Evolutionary conservation across 2,113 vertebrate genomes (phyloP), one percentile per base, ranked within the genome.

Genomic region (Ptychochromis oligacanthus): DNA sequence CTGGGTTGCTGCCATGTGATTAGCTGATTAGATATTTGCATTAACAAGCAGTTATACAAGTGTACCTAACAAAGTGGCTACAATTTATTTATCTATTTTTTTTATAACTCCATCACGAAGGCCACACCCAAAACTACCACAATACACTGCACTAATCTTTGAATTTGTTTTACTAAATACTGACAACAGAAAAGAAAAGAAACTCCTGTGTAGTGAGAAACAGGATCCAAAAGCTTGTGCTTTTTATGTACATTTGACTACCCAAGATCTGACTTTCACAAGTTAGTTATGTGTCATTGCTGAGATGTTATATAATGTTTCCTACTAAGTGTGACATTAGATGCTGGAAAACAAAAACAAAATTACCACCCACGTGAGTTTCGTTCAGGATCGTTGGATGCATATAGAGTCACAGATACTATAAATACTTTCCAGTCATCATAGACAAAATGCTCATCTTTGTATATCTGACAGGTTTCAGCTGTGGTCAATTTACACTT

Each of bases 401-500:
- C 6, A 46, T 17, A 61, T 11, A 28, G 10, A 46, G 61, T 43
- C 43, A 83, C 2, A 31, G 24, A 67, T 26, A 36, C 18, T 38
- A 75, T 56, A 52, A 60, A 78, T 40, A 59, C 7, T 24, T 54
- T 24, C 54, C 24, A 43, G 22, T 43, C 24, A 65, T 22, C 14
- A 13, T 31, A 54, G n/a, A 8, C n/a, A 38, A 43, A 60, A 8
- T 17, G 7, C 5, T 61, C 52, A 34, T 67, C 18, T 77, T 74
- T 81, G 12, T 82, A 78, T 74, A 60, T 77, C 31, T 80, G 31
- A 75, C 57, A 36, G 28, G 9, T 76, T 58, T 76, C 22, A 10
- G 17, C 40, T 56, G 57, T 72, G 18, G 26, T 54, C 67, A 76
- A 61, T 59, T 75, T 46, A 40, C 28, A 75, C 38, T 55, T 52